Base-by-base conservation (phyloP, 1,140 invertebrate genomes). In the Platyscapa corneri region DNA sequence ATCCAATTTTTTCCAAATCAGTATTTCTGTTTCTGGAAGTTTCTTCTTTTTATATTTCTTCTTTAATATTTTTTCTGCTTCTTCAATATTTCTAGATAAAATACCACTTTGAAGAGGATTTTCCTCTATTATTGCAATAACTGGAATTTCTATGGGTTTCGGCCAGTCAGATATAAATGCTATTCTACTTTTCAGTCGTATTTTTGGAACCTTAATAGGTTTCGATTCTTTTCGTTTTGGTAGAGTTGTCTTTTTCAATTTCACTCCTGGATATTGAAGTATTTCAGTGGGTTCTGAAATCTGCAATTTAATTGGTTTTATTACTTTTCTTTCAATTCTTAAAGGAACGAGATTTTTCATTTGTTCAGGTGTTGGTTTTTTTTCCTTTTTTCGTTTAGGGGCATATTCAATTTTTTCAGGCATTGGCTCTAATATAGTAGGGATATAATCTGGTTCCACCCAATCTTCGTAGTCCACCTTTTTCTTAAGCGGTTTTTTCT, bases 71-170 rank as follows among this genome's bases (percentile, higher is more conserved):
- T 95, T 94, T 64, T 94, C 88, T 5, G 96, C 95, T 93, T 96
- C 96, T 91, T 95, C 94, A 0, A 95, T 92, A 91, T 96, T 96
- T 91, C 96, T 93, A 0, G 95, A 96, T 32, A 96, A 87, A 85
- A 95, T 94, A 42, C 96, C 96, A 89, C 94, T 93, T 91, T 96
- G 94, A 37, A 93, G 93, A 85, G 92, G 92, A 88, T 95, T 94
- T 88, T 95, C 94, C 88, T 94, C 93, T 3, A 95, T 83, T 72
- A 89, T 89, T n/a, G 92, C 93, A 30, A 95, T 92, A 37, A 90
- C 82, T 3, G 94, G 94, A 84, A 92, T 93, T 60, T 94, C 89
- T 86, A 94, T 89, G 86, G 92, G 87, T 83, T 95, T 93, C n/a
- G 95, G 95, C 93, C 95, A 96, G 84, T 95, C 94, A 60, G 91